Evolutionary conservation across 2,113 vertebrate species (phyloP).

Genomic region (Melanerpes formicivorus): DNA sequence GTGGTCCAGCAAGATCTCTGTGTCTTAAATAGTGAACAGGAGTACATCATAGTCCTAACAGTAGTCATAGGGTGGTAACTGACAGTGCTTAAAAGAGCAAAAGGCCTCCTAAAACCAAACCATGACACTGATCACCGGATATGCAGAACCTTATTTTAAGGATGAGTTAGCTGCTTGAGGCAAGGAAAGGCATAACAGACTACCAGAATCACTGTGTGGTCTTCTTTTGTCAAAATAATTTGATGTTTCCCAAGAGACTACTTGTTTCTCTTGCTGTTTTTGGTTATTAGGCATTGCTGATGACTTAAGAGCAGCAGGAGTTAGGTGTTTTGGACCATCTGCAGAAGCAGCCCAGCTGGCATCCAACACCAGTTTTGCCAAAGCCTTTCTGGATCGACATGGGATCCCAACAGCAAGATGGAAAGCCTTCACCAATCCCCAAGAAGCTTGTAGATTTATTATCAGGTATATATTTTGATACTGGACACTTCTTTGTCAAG

Average conservation of each 20-base stretch:
- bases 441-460: conserved; percentile 86
- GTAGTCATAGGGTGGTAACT: background rate
- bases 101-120: background rate
- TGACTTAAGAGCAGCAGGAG: conserved; percentile 82
- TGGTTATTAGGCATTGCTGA: conserved; percentile 81
- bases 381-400: conserved; percentile 87
- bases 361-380: conserved; percentile 83
- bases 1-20: background rate
- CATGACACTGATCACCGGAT: background rate
- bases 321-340: conserved; percentile 85
- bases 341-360: conserved; percentile 85
- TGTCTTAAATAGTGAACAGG: background rate
- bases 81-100: background rate
- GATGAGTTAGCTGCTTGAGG: background rate
- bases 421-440: conserved; percentile 79
- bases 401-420: conserved; percentile 85
- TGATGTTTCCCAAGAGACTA: background rate
- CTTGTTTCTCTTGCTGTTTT: background rate
- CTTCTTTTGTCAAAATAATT: background rate
- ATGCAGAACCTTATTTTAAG: background rate
- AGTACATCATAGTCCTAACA: background rate
- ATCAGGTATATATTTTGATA: conserved; percentile 66
- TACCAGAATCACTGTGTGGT: fast-evolving
- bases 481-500: background rate
- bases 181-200: background rate